These are phyloP conservation scores for Agraylea sexmaculata DNA, from an alignment of 1,140 invertebrate genomes.

Conservation along the genomic window DNA sequence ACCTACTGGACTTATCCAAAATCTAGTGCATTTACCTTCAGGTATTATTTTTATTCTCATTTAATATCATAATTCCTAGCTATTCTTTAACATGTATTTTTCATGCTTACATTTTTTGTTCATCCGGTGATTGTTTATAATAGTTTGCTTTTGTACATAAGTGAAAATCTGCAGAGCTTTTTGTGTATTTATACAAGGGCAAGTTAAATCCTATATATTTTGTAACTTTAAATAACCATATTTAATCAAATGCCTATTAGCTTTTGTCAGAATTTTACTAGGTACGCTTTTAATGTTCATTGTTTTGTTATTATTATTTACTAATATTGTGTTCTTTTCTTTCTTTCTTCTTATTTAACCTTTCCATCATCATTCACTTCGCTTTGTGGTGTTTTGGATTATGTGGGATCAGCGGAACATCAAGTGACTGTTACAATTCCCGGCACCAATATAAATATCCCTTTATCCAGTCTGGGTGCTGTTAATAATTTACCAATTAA, in stretches of 20 bases:
- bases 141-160: too few relatives aligned
- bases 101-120: too few relatives aligned
- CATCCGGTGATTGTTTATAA: too few relatives aligned
- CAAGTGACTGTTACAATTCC: constrained; percentile 44
- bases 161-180: too few relatives aligned
- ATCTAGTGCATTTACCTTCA: constrained; percentile 38
- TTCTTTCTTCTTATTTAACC: constrained; percentile 15
- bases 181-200: too few relatives aligned
- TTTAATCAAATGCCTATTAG: too few relatives aligned
- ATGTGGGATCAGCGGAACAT: constrained; percentile 31
- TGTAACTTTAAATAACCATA: too few relatives aligned
- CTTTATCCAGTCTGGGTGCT: constrained; percentile 28
- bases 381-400: constrained; percentile 16
- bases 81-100: too few relatives aligned
- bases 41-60: constrained; percentile 23
- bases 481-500: too few relatives aligned
- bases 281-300: constrained; percentile 20
- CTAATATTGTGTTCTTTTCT: constrained; percentile 22
- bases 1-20: constrained; percentile 44
- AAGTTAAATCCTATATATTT: too few relatives aligned
- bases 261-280: too few relatives aligned
- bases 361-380: constrained; percentile 15
- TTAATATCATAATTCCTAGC: too few relatives aligned
- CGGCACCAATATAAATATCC: constrained; percentile 47
- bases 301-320: constrained; percentile 18